Base-by-base conservation (phyloP, 2,113 vertebrate species). In the Mungos mungo region DNA sequence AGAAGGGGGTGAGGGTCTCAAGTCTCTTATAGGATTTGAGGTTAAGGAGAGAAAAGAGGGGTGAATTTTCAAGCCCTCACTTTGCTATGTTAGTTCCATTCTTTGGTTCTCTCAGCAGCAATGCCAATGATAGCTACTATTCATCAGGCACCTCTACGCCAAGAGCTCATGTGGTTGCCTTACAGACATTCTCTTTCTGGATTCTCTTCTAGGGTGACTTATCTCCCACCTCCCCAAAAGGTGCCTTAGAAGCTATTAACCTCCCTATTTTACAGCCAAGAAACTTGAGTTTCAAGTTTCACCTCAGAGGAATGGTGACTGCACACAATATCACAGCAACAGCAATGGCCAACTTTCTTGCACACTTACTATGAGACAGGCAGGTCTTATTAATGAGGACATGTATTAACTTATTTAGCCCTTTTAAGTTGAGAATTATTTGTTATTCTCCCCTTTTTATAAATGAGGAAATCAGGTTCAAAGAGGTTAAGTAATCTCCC, bases 31-130 rank as follows among this genome's bases (percentile, higher is more conserved):
- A 27, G 29, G 52, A 82, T n/a, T 45, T 0, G 2, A 94, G 60
- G 7, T 0, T 63, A 8, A 25, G 45, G 52, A 6, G 2, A 33
- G 5, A 66, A 29, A 57, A 15, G 7, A 31, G 3, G 41, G 2
- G n/a, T 52, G 72, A 47, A 35, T 18, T 12, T 1, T 13, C 57
- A 80, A 54, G 69, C 6, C 52, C 11, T 80, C 25, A 7, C 11
- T n/a, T 33, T 13, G 0, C 31, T 38, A 1, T 38, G 15, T 65
- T 54, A 11, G 7, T 21, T 14, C 19, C 1, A 2, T 9, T 38
- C 41, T 69, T 54, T 12, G 5, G 14, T 54, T 14, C 57, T 54
- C 7, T 65, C 2, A 2, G 71, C 54, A 69, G n/a, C 25, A 18
- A 8, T 27, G 25, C 33, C 13, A 16, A 4, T 12, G 12, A 50